phyloP scores from a whole-genome alignment of 2,113 vertebrate genomes.

The Parotia lawesii region DNA sequence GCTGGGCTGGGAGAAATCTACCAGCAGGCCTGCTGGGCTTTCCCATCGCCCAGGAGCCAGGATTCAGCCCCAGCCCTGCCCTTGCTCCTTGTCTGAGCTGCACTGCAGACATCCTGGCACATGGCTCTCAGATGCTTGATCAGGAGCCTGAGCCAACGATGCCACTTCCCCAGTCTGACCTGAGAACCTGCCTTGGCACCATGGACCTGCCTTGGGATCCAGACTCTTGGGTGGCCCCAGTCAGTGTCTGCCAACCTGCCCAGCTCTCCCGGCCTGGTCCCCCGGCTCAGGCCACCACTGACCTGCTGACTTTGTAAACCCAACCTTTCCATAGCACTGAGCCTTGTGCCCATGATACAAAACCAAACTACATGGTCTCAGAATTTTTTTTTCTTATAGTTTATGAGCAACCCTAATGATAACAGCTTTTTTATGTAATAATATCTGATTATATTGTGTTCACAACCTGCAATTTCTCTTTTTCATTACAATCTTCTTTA shows the following conservation, averaged over 20 bases:
- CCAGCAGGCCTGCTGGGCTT: background rate
- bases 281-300: accelerated
- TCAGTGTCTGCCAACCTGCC: background rate
- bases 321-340: background rate
- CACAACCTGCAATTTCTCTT: background rate
- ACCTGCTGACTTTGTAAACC: background rate
- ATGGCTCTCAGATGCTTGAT: accelerated
- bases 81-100: background rate
- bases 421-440: background rate
- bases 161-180: background rate
- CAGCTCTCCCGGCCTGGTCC: background rate
- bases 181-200: background rate
- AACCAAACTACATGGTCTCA: background rate
- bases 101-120: too few species aligned
- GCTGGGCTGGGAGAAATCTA: accelerated
- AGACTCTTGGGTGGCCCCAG: accelerated
- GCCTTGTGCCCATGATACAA: background rate
- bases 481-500: background rate
- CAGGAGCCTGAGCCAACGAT: background rate
- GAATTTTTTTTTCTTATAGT: background rate
- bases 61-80: background rate
- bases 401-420: background rate
- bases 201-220: accelerated
- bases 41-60: background rate
- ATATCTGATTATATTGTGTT: background rate